These are phyloP conservation scores for Ormyrus nitidulus DNA, from an alignment of 2,888 invertebrate genomes.

Conservation along the genomic window DNA sequence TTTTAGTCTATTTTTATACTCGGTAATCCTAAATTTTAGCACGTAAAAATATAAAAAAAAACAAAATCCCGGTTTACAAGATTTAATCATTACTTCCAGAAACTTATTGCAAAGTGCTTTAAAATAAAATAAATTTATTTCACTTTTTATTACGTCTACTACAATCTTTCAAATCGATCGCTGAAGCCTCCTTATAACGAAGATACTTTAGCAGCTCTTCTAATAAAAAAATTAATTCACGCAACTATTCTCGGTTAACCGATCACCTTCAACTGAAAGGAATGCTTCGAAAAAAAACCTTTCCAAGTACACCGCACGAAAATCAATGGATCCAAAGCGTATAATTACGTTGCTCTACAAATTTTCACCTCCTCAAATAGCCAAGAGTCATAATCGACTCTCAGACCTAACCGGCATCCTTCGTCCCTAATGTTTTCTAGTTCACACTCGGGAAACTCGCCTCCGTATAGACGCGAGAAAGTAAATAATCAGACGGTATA, in stretches of 20 bases:
- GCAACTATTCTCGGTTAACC: too few relatives aligned
- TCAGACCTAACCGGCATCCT: background rate
- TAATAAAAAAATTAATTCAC: too few relatives aligned
- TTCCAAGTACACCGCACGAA: background rate
- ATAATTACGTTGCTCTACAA: slow-evolving; percentile 4
- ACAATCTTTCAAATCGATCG: background rate
- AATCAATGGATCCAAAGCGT: background rate
- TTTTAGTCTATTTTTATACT: background rate
- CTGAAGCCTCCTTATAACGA: background rate
- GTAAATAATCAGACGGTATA: background rate
- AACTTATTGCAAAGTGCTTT: background rate
- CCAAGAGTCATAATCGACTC: slow-evolving; percentile 5
- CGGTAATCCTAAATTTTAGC: slow-evolving; percentile 2
- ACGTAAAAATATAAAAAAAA: background rate
- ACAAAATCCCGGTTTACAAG: too few relatives aligned
- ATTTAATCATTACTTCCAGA: too few relatives aligned
- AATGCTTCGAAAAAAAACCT: too few relatives aligned
- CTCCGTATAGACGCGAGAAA: slow-evolving; percentile 17
- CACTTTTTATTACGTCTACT: too few relatives aligned
- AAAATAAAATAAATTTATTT: background rate
- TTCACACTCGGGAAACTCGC: slow-evolving; percentile 29
- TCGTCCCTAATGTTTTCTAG: background rate
- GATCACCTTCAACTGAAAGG: too few relatives aligned
- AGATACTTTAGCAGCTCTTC: too few relatives aligned
- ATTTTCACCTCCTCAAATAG: slow-evolving; percentile 24